Evolutionary conservation across 2,113 vertebrate genomes (phyloP).

Genomic region (Catharus minimus): DNA sequence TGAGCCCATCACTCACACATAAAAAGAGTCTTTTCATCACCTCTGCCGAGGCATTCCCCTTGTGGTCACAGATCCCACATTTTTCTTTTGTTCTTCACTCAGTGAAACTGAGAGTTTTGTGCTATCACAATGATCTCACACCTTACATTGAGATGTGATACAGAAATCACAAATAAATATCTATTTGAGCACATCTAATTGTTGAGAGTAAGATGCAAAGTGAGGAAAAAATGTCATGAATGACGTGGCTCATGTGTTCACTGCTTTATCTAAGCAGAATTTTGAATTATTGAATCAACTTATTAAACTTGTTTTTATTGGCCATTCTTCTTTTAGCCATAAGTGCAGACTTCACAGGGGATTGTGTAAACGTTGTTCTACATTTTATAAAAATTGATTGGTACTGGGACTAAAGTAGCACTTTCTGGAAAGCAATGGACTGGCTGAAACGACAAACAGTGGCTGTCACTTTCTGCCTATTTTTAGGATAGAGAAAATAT

Average conservation of each 20-base stretch:
- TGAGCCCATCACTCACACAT: not conserved
- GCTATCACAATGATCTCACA: not conserved
- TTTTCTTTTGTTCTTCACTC: not conserved
- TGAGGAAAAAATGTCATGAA: not conserved
- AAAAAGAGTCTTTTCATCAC: rapidly evolving
- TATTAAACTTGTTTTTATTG: not conserved
- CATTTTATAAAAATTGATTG: not conserved
- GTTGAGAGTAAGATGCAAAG: not conserved
- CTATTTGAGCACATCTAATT: not conserved
- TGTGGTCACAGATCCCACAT: not conserved
- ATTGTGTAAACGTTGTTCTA: not conserved
- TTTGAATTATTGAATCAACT: not conserved
- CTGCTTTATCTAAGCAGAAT: not conserved
- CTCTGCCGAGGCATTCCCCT: not conserved
- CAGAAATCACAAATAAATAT: not conserved
- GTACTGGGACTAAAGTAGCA: not conserved
- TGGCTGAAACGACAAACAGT: not conserved
- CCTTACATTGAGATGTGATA: not conserved
- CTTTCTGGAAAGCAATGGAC: not conserved
- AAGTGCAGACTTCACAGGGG: not conserved
- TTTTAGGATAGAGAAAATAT: not conserved
- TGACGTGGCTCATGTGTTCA: not conserved
- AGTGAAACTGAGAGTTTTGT: not conserved
- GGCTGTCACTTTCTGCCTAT: not conserved
- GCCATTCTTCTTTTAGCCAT: not conserved